phyloP scores from a whole-genome alignment of 1,140 invertebrate genomes.

The Laodelphax striatellus region DNA sequence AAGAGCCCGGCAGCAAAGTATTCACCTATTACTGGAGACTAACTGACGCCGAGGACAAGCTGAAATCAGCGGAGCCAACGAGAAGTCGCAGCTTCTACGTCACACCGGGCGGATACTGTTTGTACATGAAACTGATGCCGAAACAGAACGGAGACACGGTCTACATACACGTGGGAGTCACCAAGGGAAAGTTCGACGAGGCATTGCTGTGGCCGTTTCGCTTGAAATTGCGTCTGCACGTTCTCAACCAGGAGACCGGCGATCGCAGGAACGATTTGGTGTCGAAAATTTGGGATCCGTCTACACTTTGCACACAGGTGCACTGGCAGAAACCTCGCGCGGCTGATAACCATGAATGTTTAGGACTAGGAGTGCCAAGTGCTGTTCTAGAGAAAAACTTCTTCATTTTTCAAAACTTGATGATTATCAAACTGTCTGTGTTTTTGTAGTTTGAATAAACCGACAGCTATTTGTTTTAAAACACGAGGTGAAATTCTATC shows the following conservation, averaged over 20 bases:
- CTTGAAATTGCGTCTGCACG: slow-evolving; percentile 26
- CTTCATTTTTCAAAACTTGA: slow-evolving; percentile 28
- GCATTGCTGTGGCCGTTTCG: slow-evolving; percentile 31
- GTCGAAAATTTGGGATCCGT: slow-evolving; percentile 32
- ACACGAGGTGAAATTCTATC: too few species aligned
- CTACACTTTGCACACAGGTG: slow-evolving; percentile 29
- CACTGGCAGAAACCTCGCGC: slow-evolving; percentile 29
- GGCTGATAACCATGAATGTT: slow-evolving; percentile 32
- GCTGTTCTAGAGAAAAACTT: slow-evolving; percentile 26
- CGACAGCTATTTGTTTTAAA: too few species aligned
- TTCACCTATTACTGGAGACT: slow-evolving; percentile 34
- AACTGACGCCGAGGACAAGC: slow-evolving; percentile 25
- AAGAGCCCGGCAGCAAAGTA: slow-evolving; percentile 25
- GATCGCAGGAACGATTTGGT: slow-evolving; percentile 23
- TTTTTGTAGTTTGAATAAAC: slow-evolving; percentile 18
- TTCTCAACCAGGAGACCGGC: slow-evolving; percentile 27
- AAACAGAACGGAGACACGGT: slow-evolving; percentile 27
- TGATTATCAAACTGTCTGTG: slow-evolving; percentile 31
- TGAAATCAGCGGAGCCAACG: slow-evolving; percentile 23
- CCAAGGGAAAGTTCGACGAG: slow-evolving; percentile 26
- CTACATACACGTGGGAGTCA: slow-evolving; percentile 31
- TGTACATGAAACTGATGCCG: slow-evolving; percentile 31
- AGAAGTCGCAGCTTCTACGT: slow-evolving; percentile 31
- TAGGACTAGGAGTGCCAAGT: slow-evolving; percentile 33
- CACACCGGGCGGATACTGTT: slow-evolving; percentile 25